These are phyloP conservation scores for Noturus placidus DNA, from an alignment of 2,113 vertebrate species.

Conservation along the genomic window DNA sequence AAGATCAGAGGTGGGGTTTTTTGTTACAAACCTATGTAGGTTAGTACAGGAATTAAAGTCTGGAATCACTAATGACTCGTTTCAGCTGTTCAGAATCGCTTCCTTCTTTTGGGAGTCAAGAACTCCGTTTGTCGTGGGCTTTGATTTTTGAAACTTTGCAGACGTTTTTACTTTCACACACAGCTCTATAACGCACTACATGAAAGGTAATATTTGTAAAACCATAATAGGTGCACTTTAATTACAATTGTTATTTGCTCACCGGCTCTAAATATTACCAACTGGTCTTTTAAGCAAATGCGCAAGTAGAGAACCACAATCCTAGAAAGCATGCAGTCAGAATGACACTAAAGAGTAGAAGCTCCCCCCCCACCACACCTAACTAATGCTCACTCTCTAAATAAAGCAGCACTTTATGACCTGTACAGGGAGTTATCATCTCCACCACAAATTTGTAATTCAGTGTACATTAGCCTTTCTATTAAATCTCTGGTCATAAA, in stretches of 20 bases:
- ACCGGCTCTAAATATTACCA: neutral
- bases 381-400: constrained; percentile 4
- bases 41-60: too few relatives aligned
- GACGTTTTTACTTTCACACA: too few relatives aligned
- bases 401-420: constrained; percentile 22
- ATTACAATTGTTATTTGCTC: neutral
- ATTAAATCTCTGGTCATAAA: constrained; percentile 15
- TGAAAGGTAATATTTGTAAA: too few relatives aligned
- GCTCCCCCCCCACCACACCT: neutral
- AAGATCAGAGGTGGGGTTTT: too few relatives aligned
- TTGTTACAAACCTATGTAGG: too few relatives aligned
- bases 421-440: constrained; percentile 16
- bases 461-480: constrained; percentile 27
- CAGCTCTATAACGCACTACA: too few relatives aligned
- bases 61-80: too few relatives aligned
- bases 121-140: too few relatives aligned
- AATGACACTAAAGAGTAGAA: neutral
- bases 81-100: too few relatives aligned
- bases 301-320: neutral
- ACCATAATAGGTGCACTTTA: too few relatives aligned
- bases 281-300: neutral
- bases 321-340: neutral
- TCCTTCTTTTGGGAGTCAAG: too few relatives aligned
- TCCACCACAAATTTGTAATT: neutral
- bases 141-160: too few relatives aligned